Evolutionary conservation across 2,797 vertebrate genomes (phyloP), one percentile per base, ranked within the genome.

Genomic region (Thalassophryne amazonica): DNA sequence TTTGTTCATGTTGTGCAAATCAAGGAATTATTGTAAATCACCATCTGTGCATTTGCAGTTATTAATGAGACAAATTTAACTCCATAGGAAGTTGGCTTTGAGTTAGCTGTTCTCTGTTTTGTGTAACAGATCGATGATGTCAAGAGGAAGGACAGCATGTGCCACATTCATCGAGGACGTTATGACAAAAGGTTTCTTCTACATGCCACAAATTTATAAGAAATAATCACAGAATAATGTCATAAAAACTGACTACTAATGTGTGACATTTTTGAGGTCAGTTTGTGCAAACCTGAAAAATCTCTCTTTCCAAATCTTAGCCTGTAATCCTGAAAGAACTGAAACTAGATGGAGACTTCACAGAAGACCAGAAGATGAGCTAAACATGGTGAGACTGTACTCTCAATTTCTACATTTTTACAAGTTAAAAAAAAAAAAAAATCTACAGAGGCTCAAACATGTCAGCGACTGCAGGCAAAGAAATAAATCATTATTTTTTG

Each of bases 261-360:
- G 3, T 33, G 0, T 2, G 18, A 2, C 2, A 3, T 16, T 31
- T 7, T 20, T 1, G 4, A 9, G 30, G 9, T 1, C 6, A 1
- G 31, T 28, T 12, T 30, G 7, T 15, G 2, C n/a, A n/a, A n/a
- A n/a, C n/a, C n/a, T n/a, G n/a, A n/a, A n/a, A n/a, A n/a, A n/a
- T 15, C 2, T 35, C 11, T 41, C 5, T 54, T 3, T 53, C 12
- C 24, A 1, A 41, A 37, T 13, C 20, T 9, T 58, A 98, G 96
- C 89, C 93, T 25, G 93, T 98, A 4, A 95, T 98, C 57, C 72
- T 98, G 41, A 98, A 98, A 74, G 93, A 96, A 56, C 82, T 98
- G 57, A 93, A 88, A 64, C 86, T 57, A 0, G 95, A 98, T 0
- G 94, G 92, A 13, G 93, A 95, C 78, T 96, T 98, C 79, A 88